These are phyloP conservation scores for Scatophagus argus DNA, from an alignment of 2,113 vertebrate genomes.

Conservation along the genomic window DNA sequence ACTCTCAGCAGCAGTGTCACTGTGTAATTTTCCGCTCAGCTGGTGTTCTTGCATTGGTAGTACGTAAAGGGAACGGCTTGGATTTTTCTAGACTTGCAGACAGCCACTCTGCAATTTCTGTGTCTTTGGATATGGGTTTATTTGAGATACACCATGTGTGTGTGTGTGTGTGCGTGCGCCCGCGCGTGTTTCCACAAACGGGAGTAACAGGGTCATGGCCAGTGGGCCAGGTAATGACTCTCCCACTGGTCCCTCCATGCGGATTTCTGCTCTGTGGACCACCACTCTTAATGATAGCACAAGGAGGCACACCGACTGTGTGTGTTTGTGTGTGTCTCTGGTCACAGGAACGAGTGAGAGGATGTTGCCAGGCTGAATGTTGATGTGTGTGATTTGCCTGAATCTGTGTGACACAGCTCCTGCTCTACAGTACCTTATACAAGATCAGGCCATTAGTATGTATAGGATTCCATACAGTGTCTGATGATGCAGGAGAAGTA, in stretches of 20 bases:
- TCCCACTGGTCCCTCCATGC: conserved; percentile 64
- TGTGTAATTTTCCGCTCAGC: conserved; percentile 64
- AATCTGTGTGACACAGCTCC: conserved; percentile 39
- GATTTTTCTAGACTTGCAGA: conserved; percentile 43
- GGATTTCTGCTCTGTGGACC: conserved; percentile 71
- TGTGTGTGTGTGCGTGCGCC: conserved; percentile 16
- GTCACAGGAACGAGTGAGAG: conserved; percentile 17
- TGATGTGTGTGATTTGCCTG: conserved; percentile 56
- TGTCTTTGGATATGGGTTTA: conserved; percentile 34
- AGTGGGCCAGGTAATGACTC: conserved; percentile 94
- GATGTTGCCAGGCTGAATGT: conserved; percentile 39
- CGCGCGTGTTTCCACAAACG: conserved; percentile 72
- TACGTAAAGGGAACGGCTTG: conserved; percentile 27
- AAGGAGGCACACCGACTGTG: conserved; percentile 25
- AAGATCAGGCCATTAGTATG: conserved; percentile 60
- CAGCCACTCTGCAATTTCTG: conserved; percentile 35
- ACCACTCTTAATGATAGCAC: conserved; percentile 72
- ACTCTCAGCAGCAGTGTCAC: conserved; percentile 36
- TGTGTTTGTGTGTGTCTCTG: conserved; percentile 33
- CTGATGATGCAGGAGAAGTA: conserved; percentile 57
- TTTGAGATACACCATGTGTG: conserved; percentile 36
- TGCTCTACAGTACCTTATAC: conserved; percentile 32
- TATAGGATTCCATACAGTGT: conserved; percentile 62
- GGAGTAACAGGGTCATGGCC: conserved; percentile 91
- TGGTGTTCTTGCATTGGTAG: conserved; percentile 33